Percentiles rank a stretch among this genome's conserved stretches.
Conservation (phyloP, 2,113 vertebrate genomes). For the Setophaga coronata region DNA sequence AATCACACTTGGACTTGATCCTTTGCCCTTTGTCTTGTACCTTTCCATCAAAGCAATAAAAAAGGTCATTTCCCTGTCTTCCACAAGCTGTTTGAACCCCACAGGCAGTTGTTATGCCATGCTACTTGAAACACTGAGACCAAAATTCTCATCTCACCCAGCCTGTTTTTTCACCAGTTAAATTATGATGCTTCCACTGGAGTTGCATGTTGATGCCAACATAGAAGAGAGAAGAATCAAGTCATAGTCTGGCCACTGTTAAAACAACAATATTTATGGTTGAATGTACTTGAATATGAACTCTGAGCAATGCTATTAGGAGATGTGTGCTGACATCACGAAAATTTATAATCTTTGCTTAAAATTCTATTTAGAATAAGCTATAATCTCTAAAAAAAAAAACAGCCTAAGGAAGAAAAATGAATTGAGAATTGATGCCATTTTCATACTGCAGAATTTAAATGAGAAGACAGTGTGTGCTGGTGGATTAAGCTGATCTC, state of each 20-base stretch:
- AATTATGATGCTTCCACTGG: not conserved
- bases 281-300: not conserved
- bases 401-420: not conserved
- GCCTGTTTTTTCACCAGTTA: not conserved
- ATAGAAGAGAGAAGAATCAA: not conserved
- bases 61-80: not conserved
- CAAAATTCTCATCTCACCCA: not conserved
- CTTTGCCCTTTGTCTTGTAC: not conserved
- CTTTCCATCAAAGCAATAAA: not conserved
- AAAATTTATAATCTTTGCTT: not conserved
- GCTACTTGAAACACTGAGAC: not conserved
- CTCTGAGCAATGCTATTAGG: not conserved
- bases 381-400: not conserved
- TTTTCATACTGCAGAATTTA: conserved; percentile 10
- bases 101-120: not conserved
- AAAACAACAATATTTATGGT: not conserved
- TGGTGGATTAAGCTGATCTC: not conserved
- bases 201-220: not conserved
- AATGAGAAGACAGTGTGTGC: not conserved
- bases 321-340: not conserved
- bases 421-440: not conserved
- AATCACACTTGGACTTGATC: not conserved
- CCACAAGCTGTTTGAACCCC: not conserved
- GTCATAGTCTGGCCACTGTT: not conserved
- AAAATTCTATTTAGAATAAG: not conserved